A percentile compares a stretch with the other conserved stretches of the same genome.
Conservation (phyloP, 2,888 invertebrate species). For the Chrysopilus asiliformis region DNA sequence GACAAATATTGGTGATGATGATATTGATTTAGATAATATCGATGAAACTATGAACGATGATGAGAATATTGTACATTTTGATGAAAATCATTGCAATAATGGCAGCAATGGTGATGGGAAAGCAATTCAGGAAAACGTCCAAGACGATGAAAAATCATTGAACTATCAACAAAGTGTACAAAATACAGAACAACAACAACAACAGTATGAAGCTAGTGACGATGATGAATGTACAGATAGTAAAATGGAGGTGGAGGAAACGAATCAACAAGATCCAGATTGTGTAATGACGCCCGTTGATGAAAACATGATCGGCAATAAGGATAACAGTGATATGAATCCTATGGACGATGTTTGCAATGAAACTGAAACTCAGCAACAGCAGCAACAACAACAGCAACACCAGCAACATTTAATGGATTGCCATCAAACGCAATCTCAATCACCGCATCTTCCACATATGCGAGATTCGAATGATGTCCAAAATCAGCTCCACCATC, state of each 20-base stretch:
- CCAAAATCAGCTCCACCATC: constrained; percentile 8
- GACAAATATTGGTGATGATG: too few relatives aligned
- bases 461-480: not conserved
- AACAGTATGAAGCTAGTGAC: constrained; percentile 1
- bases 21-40: too few relatives aligned
- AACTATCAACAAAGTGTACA: too few relatives aligned
- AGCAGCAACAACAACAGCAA: constrained; percentile 1
- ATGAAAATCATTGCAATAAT: too few relatives aligned
- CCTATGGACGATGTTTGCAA: constrained; percentile 1
- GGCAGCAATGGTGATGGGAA: too few relatives aligned
- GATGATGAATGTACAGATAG: constrained; percentile 4
- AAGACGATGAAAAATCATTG: too few relatives aligned
- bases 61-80: too few relatives aligned
- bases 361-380: not conserved
- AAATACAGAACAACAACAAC: not conserved
- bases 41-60: too few relatives aligned
- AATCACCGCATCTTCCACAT: not conserved
- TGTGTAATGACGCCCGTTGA: too few relatives aligned
- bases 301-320: too few relatives aligned
- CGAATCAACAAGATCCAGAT: not conserved
- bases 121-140: too few relatives aligned
- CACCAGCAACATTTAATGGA: not conserved
- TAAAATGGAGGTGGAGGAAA: not conserved
- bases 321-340: too few relatives aligned
- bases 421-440: not conserved